Base-by-base conservation (phyloP, 2,113 vertebrate species). In the Cygnus buccinator region DNA sequence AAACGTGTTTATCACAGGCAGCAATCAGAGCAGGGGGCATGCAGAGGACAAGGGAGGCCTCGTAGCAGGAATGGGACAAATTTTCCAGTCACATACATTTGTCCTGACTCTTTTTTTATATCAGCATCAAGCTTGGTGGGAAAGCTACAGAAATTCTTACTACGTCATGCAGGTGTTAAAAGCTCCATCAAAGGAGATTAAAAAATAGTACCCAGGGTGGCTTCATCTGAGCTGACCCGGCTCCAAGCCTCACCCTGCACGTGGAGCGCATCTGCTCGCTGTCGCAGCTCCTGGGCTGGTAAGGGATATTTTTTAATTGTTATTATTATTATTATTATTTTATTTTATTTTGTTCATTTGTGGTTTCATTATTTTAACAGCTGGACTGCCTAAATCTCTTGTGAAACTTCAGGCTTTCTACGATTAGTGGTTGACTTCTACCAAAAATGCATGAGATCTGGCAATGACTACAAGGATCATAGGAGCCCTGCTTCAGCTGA, bases 341-440 rank as follows among this genome's bases (percentile, higher is more conserved):
- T 48, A 48, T 21, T 77, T 10, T 14, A 37, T 44, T 77, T 58
- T 62, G 13, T 44, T 77, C 5, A 25, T 67, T 84, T 77, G 10
- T 50, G 31, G 19, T 77, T 87, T 81, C 7, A 11, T 58, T 90
- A 67, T 92, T 86, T 88, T 77, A 96, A 89, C 71, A 93, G 62
- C 35, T 67, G 70, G 54, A 89, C 74, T 84, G 94, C 71, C 52
- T 93, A 68, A 76, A 87, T 44, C 37, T 94, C 72, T 79, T 58
- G 29, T 13, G 71, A 87, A 85, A 76, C 43, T 35, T 86, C 10
- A 62, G 23, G 23, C 19, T 87, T 74, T 75, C 76, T 70, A 72
- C 71, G 39, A 84, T 59, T 62, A 94, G 3, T 76, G 66, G 78
- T 16, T 91, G 91, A 83, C 50, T 94, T 57, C 12, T 83, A 52